These are phyloP conservation scores for Tinea semifulvella DNA, from an alignment of 2,888 invertebrate species.

Conservation along the genomic window DNA sequence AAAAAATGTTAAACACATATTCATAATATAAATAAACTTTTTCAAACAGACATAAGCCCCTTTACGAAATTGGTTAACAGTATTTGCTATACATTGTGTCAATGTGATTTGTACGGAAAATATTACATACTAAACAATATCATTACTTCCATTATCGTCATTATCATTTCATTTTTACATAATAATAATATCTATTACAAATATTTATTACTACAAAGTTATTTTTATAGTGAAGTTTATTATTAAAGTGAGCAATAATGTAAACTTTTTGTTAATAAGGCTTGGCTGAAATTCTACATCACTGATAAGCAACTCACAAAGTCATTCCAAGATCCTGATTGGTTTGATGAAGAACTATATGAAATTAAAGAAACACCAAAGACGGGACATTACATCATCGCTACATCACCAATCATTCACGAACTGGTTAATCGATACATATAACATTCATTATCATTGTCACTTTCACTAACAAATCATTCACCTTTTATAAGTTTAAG, in stretches of 20 bases:
- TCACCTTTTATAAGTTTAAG: conserved; percentile 11
- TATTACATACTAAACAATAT: neutral
- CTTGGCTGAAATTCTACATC: conserved; percentile 67
- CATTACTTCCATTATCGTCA: conserved; percentile 13
- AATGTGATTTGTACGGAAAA: conserved; percentile 12
- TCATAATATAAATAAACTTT: neutral
- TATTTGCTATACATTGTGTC: conserved; percentile 18
- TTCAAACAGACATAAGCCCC: conserved; percentile 40
- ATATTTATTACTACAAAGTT: too few relatives aligned
- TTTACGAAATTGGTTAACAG: conserved; percentile 56
- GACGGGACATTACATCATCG: conserved; percentile 39
- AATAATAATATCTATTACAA: too few relatives aligned
- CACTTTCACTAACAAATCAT: conserved; percentile 14
- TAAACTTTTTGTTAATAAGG: conserved; percentile 48
- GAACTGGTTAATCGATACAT: conserved; percentile 61
- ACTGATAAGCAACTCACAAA: conserved; percentile 61
- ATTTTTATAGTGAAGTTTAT: too few relatives aligned
- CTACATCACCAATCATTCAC: conserved; percentile 39
- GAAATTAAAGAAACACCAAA: conserved; percentile 47
- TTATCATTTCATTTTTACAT: too few relatives aligned
- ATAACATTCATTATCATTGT: conserved; percentile 14
- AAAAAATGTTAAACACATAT: neutral
- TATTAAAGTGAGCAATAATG: conserved; percentile 11
- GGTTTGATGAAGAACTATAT: conserved; percentile 48
- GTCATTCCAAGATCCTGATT: conserved; percentile 56